Evolutionary conservation across 2,888 invertebrate species (phyloP), one percentile per base, ranked within the genome.

Genomic region (Eugnorisma glareosa): DNA sequence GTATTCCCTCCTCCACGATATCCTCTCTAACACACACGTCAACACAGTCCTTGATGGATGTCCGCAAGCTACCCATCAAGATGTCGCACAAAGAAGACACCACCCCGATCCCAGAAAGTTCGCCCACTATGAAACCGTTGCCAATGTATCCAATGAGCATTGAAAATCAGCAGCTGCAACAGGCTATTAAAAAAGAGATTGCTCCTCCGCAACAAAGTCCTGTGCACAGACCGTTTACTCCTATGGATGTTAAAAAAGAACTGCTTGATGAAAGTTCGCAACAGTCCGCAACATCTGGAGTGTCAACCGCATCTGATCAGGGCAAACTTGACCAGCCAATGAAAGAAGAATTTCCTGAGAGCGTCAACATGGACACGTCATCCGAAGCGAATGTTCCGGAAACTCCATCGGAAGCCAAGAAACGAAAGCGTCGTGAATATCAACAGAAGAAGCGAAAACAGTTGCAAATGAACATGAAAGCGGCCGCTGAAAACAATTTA

Each of bases 371-470:
- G 93, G 95, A 95, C 90, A 90, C 93, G 3, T 91, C 96, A 67
- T 93, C 94, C 57, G 94, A 96, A 90, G 88, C 92, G 10, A 95
- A 94, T 77, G 94, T 94, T 15, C 94, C 96, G 2, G 97, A 97
- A 92, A 96, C 96, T 2, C 97, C 97, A 8, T 95, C 95, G 2
- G 97, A 97, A 89, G 96, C 97, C 18, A 97, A 98, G 87, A 98
- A 98, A 92, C 96, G 98, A 80, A 98, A 98, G 91, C 97, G 98
- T 84, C 97, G 98, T 66, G 98, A 98, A 90, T 98, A 98, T 93
- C 98, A 99, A 92, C 98, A 98, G 90, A 98, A 98, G 90, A 98
- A 98, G 89, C 97, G 98, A 69, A 97, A 98, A 87, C 98, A 97
- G 94, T 97, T 97, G 94, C 97, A 98, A 93, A 96, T 97, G 93